Base-by-base conservation (phyloP, 2,888 invertebrate genomes). In the Catocala fraxini region DNA sequence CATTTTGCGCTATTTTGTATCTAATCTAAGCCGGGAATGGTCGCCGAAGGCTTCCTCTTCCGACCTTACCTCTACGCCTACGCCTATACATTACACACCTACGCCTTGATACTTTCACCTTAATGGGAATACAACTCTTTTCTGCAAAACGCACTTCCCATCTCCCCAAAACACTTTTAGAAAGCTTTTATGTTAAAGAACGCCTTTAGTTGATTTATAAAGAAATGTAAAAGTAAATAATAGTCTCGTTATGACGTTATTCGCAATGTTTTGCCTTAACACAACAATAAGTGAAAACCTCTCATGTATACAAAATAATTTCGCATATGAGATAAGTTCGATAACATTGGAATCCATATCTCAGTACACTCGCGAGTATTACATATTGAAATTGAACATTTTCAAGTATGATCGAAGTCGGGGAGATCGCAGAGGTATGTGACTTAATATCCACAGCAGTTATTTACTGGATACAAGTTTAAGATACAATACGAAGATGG, bases 221-320 rank as follows among this genome's bases (percentile, higher is more conserved):
- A 58, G 39, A 6, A 58, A 46, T n/a, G 43, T 34, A 52, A 58
- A 46, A 15, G 48, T 13, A 35, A 35, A 10, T 47, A 48, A 54
- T 53, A 53, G 51, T 35, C 45, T 60, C 12, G 51, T 61, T 47
- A 56, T 34, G 41, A 52, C 39, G 12, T 61, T 59, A 33, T 59
- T 42, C 13, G 3, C 7, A n/a, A 46, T 58, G 15, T 46, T 52
- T 47, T 58, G 46, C 39, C 45, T 3, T 33, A 47, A 15, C 15
- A 42, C 33, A 46, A 46, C 25, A 25, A 52, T 42, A 48, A 45
- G 12, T n/a, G 41, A 12, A 47, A 15, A 47, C 48, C 11, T 35
- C 34, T 57, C 51, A 11, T 51, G 45, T 51, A 34, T 7, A 6
- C 34, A 15, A 42, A 48, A 59, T 42, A 34, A 53, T 59, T 33